Conservation (phyloP, 2,888 invertebrate species). For the Lucinisca nassula region DNA sequence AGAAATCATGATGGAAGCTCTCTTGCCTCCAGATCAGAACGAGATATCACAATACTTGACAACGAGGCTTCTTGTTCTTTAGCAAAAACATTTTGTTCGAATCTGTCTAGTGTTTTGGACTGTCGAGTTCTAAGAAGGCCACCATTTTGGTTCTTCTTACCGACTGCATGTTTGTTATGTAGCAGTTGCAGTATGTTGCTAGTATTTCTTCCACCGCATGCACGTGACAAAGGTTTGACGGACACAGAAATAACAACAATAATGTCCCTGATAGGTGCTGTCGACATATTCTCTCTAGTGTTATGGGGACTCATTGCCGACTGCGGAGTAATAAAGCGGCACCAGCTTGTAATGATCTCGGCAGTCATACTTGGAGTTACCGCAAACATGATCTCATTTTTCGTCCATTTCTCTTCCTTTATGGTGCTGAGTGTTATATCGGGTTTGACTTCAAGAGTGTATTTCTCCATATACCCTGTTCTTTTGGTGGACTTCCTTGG, state of each 20-base stretch:
- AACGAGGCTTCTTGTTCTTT: not conserved
- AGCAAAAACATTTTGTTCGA: not conserved
- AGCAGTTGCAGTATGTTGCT: slow-evolving; percentile 36
- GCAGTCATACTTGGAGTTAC: slow-evolving; percentile 35
- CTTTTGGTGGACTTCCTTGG: slow-evolving; percentile 75
- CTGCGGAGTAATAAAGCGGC: slow-evolving; percentile 37
- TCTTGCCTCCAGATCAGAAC: not conserved
- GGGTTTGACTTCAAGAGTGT: slow-evolving; percentile 71
- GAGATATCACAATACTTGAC: too few species aligned
- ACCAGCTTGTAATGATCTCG: slow-evolving; percentile 48
- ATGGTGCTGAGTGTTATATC: slow-evolving; percentile 65
- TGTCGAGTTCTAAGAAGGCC: slow-evolving; percentile 47
- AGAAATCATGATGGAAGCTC: not conserved
- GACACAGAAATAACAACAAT: slow-evolving; percentile 49
- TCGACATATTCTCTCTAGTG: slow-evolving; percentile 52
- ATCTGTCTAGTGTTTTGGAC: slow-evolving; percentile 19
- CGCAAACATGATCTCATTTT: slow-evolving; percentile 49
- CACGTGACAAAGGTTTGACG: slow-evolving; percentile 55
- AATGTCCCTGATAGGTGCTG: slow-evolving; percentile 53
- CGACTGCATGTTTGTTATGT: slow-evolving; percentile 30
- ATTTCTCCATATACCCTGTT: slow-evolving; percentile 70
- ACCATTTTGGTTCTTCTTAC: slow-evolving; percentile 46
- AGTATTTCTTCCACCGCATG: slow-evolving; percentile 66
- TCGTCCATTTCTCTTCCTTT: slow-evolving; percentile 56
- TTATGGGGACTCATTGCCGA: slow-evolving; percentile 63